phyloP scores from a whole-genome alignment of 2,888 invertebrate species.

The Norana najaformis region DNA sequence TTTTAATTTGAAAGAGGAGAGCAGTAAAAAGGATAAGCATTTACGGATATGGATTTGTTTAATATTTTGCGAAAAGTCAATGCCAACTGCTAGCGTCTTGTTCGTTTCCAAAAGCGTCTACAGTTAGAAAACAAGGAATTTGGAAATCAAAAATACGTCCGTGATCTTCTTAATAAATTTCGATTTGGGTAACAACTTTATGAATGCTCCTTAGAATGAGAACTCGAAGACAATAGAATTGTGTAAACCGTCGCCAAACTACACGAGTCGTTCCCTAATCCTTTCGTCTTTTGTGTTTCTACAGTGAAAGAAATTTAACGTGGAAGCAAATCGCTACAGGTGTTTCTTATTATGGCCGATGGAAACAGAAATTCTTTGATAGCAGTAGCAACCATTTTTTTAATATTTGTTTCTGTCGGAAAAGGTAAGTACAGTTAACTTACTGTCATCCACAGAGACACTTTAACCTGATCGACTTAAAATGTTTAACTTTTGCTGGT shows the following conservation, averaged over 20 bases:
- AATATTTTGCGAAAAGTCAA: background rate
- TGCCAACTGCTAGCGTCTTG: background rate
- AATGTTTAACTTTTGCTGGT: background rate
- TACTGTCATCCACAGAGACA: background rate
- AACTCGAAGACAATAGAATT: background rate
- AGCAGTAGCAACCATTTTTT: background rate
- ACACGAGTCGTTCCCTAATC: background rate
- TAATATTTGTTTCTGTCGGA: background rate
- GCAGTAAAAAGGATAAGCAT: too few species aligned
- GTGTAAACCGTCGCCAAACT: background rate
- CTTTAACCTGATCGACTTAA: background rate
- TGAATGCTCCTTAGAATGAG: background rate
- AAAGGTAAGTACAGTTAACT: background rate
- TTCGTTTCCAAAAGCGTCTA: background rate
- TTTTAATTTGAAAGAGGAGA: too few species aligned
- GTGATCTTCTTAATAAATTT: too few species aligned
- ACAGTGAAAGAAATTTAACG: background rate
- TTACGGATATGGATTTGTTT: too few species aligned
- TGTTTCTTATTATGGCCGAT: background rate
- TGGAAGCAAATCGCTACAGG: background rate
- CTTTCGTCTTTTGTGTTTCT: background rate
- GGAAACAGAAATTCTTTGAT: background rate
- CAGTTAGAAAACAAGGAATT: background rate
- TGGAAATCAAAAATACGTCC: too few species aligned
- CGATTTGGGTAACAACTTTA: background rate